Conservation (phyloP, 2,113 vertebrate genomes). For the Rutilus rutilus region DNA sequence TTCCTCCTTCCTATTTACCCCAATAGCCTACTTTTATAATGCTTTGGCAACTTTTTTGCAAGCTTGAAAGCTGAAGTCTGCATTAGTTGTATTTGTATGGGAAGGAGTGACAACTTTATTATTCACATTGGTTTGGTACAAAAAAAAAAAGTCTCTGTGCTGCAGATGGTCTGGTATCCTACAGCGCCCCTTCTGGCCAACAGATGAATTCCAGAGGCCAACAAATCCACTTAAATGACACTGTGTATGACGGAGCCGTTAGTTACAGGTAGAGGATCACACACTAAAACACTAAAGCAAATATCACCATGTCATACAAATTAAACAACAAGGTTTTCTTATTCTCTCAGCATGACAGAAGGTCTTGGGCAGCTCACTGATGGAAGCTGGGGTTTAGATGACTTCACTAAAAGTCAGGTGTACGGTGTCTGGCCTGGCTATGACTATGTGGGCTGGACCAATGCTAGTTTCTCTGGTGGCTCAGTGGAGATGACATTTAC, state of each 20-base stretch:
- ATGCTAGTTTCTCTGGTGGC: constrained; percentile 82
- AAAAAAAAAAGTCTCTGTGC: background rate
- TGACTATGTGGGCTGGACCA: constrained; percentile 95
- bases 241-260: constrained; percentile 88
- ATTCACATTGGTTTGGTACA: background rate
- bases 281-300: background rate
- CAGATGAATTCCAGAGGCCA: constrained; percentile 85
- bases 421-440: constrained; percentile 93
- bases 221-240: constrained; percentile 90
- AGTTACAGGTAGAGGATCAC: constrained; percentile 82
- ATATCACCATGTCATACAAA: background rate
- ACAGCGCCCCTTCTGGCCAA: constrained; percentile 88
- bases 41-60: background rate
- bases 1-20: too few species aligned
- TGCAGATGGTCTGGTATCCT: constrained; percentile 92
- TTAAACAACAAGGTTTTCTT: background rate
- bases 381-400: constrained; percentile 90
- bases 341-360: constrained; percentile 81
- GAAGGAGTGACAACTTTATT: background rate
- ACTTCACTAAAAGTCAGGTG: constrained; percentile 91
- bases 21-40: background rate
- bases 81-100: background rate
- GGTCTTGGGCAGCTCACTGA: constrained; percentile 95
- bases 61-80: background rate
- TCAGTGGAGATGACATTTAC: constrained; percentile 93